phyloP scores from a whole-genome alignment of 2,797 vertebrate species.

The Clarias pachynema region DNA sequence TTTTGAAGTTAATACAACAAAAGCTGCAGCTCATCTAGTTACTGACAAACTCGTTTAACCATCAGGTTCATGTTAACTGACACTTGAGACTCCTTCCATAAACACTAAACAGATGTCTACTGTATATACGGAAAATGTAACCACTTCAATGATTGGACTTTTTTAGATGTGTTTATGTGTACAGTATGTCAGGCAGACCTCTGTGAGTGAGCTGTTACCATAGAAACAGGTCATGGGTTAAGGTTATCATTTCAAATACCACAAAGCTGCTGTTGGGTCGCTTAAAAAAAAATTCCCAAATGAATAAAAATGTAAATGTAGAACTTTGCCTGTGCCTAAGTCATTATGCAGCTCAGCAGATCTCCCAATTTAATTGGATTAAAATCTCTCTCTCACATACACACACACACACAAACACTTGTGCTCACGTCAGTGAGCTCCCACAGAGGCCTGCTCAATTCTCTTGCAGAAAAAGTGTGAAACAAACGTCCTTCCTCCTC shows the following conservation, averaged over 20 bases:
- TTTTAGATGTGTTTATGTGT: neutral
- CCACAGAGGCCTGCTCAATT: conserved; percentile 5
- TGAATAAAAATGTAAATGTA: neutral
- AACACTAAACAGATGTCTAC: neutral
- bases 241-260: neutral
- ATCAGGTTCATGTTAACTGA: neutral
- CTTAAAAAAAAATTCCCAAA: neutral
- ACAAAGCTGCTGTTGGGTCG: neutral
- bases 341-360: neutral
- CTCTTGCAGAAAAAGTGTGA: conserved; percentile 25
- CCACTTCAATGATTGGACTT: neutral
- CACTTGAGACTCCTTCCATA: neutral
- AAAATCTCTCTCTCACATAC: neutral
- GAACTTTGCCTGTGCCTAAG: neutral
- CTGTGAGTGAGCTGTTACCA: neutral
- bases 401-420: neutral
- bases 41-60: neutral
- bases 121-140: no score
- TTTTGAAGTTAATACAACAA: neutral
- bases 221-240: neutral
- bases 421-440: neutral
- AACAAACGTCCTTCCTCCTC: conserved; percentile 41
- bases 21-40: no score
- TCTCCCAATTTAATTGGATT: conserved; percentile 4
- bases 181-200: neutral